Evolutionary conservation across 2,888 invertebrate species (phyloP).

Genomic region (Theretra japonica): DNA sequence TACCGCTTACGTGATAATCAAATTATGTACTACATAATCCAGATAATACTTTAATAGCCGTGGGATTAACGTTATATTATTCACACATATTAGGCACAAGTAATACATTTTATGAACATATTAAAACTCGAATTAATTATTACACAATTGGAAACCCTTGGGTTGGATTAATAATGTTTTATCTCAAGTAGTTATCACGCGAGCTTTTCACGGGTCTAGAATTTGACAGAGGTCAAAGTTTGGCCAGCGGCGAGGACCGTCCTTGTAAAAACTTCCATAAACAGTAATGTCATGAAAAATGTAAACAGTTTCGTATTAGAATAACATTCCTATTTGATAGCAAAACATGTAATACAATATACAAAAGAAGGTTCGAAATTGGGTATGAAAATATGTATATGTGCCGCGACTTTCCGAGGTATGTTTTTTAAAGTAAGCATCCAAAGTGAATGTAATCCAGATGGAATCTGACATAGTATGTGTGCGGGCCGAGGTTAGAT

Average conservation of each 20-base stretch:
- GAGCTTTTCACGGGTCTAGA: not conserved
- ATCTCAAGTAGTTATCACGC: not conserved
- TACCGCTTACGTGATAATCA: no score
- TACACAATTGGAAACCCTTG: not conserved
- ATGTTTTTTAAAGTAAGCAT: conserved; percentile 22
- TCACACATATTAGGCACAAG: not conserved
- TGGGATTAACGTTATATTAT: no score
- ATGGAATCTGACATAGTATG: conserved; percentile 52
- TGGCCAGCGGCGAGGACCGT: conserved; percentile 1
- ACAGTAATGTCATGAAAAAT: not conserved
- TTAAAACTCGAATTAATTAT: not conserved
- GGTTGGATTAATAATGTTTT: not conserved
- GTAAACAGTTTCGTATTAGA: not conserved
- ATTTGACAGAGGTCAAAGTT: not conserved
- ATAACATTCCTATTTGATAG: not conserved
- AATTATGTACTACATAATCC: no score
- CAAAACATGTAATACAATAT: conserved; percentile 13
- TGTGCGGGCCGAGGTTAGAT: conserved; percentile 54
- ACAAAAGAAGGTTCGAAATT: conserved; percentile 6
- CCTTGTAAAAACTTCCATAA: conserved; percentile 10
- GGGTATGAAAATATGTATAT: conserved; percentile 16
- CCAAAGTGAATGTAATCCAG: conserved; percentile 53
- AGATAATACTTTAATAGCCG: no score
- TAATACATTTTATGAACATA: not conserved
- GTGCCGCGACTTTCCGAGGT: not conserved